Evolutionary conservation across 2,888 invertebrate genomes (phyloP), one percentile per base, ranked within the genome.

Genomic region (Teleiodes luculella): DNA sequence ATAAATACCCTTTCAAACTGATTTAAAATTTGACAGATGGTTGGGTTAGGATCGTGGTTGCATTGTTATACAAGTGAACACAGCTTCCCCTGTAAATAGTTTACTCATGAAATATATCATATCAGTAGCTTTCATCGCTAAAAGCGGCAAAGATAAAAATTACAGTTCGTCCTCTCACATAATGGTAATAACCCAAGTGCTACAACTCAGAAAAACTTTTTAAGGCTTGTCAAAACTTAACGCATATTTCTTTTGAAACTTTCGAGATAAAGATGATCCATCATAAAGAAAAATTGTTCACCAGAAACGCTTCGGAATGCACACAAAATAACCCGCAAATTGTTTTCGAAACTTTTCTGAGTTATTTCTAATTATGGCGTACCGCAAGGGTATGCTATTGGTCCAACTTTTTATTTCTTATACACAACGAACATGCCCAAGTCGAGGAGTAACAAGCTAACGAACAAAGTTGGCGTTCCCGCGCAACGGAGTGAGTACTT

Each of bases 231-330:
- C 46, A 46, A 46, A 46, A 31, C 31, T 46, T 46, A 46, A 31
- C 24, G 31, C 30, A 46, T 46, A 46, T 31, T 31, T 46, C 46
- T 46, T 30, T 8, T 28, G 45, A 1, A 43, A 43, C 31, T 46
- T 46, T 16, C 16, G 20, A 46, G 46, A 46, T 46, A 46, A 30
- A 30, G 13, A 31, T 31, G 31, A 46, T 46, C 46, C 46, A 31
- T 46, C 46, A 46, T 46, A n/a, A 30, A 18, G 31, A 46, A 46
- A 46, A 31, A 46, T 46, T 30, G 30, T 16, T 16, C 46, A 7
- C 46, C 18, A 20, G n/a, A 43, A 28, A 13, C 24, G n/a, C 13
- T 28, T 43, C 28, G 28, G 28, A 43, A 43, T 43, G 28, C 14
- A 43, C 13, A 13, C n/a, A 24, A 18, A 20, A 41, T 24, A 18